phyloP scores from a whole-genome alignment of 2,888 invertebrate species.

The Carpatolechia fugitivella region DNA sequence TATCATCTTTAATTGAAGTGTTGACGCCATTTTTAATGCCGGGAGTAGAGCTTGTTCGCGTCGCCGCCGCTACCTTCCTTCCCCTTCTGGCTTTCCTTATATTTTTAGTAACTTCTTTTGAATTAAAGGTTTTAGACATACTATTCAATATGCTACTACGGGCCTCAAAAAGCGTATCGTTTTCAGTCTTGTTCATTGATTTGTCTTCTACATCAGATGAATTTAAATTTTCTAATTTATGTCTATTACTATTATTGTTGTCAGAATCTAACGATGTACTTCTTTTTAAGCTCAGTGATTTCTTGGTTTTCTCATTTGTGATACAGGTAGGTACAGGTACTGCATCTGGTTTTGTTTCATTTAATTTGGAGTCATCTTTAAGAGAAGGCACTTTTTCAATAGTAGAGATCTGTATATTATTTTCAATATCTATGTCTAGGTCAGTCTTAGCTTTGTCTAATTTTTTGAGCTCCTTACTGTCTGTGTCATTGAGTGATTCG shows the following conservation, averaged over 20 bases:
- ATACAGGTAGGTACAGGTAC: constrained; percentile 62
- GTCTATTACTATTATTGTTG: constrained; percentile 78
- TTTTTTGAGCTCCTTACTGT: constrained; percentile 72
- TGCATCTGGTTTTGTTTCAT: constrained; percentile 56
- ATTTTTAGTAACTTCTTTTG: constrained; percentile 70
- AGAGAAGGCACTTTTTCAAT: constrained; percentile 76
- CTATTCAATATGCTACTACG: constrained; percentile 75
- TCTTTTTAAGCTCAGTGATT: constrained; percentile 72
- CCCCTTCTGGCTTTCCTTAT: constrained; percentile 71
- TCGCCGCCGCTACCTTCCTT: constrained; percentile 59
- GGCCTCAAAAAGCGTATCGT: constrained; percentile 74
- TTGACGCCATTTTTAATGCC: constrained; percentile 34
- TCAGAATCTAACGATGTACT: constrained; percentile 77
- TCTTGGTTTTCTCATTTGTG: constrained; percentile 61
- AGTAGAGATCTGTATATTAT: constrained; percentile 77
- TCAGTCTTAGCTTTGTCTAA: constrained; percentile 78
- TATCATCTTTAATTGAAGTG: constrained; percentile 45
- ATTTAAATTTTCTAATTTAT: constrained; percentile 69
- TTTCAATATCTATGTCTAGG: constrained; percentile 77
- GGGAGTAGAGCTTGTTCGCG: constrained; percentile 32
- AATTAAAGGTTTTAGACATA: constrained; percentile 77
- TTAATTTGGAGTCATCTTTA: constrained; percentile 64
- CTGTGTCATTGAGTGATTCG: constrained; percentile 70
- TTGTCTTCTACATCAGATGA: constrained; percentile 79
- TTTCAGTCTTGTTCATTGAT: constrained; percentile 80